Conservation (phyloP, 1,140 invertebrate species). For the Drosophila littoralis region DNA sequence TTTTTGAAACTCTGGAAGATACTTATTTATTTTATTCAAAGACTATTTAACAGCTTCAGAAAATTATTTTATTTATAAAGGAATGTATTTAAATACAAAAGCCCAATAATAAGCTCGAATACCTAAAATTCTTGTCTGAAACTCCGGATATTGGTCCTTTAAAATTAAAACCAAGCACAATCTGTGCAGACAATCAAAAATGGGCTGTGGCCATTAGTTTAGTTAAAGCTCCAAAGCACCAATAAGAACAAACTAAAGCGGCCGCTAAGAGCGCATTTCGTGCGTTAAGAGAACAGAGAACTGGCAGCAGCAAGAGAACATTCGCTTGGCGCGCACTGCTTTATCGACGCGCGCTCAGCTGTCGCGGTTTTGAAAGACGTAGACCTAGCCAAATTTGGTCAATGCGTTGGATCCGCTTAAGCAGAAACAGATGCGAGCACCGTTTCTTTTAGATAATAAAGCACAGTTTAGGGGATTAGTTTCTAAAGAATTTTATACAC, state of each 20-base stretch:
- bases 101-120: background rate
- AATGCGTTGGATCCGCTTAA: slow-evolving; percentile 1
- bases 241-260: slow-evolving; percentile 40
- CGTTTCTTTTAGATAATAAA: slow-evolving; percentile 7
- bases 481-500: background rate
- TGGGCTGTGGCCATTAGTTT: slow-evolving; percentile 37
- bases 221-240: slow-evolving; percentile 17
- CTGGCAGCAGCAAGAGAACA: slow-evolving; percentile 17
- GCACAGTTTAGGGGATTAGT: slow-evolving; percentile 30
- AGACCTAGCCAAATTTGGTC: slow-evolving; percentile 3
- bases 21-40: no score
- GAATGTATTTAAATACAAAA: no score
- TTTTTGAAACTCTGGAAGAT: no score
- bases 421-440: background rate
- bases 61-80: no score
- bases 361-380: background rate
- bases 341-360: slow-evolving; percentile 35
- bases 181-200: slow-evolving; percentile 9
- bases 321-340: slow-evolving; percentile 35
- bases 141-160: no score
- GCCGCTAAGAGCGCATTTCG: background rate
- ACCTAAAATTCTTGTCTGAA: background rate
- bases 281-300: slow-evolving; percentile 20
- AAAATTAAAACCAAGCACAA: background rate
- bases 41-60: no score